phyloP scores from a whole-genome alignment of 2,113 vertebrate species.

The Apeltes quadracus region DNA sequence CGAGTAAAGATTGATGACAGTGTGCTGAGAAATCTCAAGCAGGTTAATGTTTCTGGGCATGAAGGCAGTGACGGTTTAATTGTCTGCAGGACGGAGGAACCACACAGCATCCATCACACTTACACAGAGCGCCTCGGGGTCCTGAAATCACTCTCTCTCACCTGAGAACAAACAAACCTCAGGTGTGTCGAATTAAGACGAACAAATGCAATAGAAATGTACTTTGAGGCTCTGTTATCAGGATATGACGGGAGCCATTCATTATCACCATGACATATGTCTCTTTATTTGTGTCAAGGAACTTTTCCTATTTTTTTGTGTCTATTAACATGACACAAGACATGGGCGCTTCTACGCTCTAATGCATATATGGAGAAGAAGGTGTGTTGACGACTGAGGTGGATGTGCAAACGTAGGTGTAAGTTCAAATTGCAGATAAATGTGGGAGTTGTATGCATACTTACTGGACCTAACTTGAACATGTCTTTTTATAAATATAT shows the following conservation, averaged over 20 bases:
- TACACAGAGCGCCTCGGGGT: constrained; percentile 45
- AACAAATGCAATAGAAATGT: constrained; percentile 31
- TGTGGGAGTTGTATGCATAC: not conserved
- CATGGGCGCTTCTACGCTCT: no score
- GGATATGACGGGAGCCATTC: constrained; percentile 19
- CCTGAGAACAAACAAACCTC: constrained; percentile 45
- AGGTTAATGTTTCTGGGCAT: constrained; percentile 39
- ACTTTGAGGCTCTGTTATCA: not conserved
- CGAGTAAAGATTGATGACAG: constrained; percentile 62
- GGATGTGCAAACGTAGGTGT: not conserved
- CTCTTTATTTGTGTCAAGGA: not conserved
- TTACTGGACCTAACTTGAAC: not conserved
- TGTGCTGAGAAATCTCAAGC: constrained; percentile 43
- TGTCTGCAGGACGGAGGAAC: constrained; percentile 56
- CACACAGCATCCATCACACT: constrained; percentile 65
- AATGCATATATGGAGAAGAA: not conserved
- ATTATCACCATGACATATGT: constrained; percentile 13
- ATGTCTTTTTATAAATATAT: no score
- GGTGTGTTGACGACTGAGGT: not conserved
- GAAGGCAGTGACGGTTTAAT: constrained; percentile 54
- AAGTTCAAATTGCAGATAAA: not conserved
- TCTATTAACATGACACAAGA: not conserved
- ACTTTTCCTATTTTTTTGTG: not conserved
- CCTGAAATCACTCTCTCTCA: constrained; percentile 27
- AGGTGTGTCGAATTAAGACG: constrained; percentile 5